A percentile compares a stretch with the other conserved stretches of the same genome.
phyloP scores from a whole-genome alignment of 2,113 vertebrate species.

The Amia ocellicauda region DNA sequence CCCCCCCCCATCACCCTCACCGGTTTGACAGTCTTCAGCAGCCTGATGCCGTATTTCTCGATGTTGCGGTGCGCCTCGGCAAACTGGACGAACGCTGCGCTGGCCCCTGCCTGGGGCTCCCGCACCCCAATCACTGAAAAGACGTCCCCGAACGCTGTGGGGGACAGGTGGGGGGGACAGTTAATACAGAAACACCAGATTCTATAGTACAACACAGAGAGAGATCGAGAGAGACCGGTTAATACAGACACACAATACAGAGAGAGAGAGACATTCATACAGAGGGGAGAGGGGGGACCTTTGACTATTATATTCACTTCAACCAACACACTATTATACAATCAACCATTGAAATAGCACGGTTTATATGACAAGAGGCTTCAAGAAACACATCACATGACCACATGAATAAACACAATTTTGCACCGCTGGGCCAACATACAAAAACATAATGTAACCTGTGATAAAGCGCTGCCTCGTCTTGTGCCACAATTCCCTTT shows the following conservation, averaged over 20 bases:
- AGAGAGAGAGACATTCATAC: background rate
- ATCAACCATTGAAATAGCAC: too few relatives aligned
- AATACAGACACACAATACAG: background rate
- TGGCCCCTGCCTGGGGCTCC: conserved; percentile 90
- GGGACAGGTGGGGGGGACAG: conserved; percentile 23
- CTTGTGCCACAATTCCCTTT: too few relatives aligned
- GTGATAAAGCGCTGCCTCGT: too few relatives aligned
- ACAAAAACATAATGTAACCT: too few relatives aligned
- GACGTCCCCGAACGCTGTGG: conserved; percentile 89
- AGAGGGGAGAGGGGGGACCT: background rate
- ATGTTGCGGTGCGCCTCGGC: conserved; percentile 95
- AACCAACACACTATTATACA: too few relatives aligned
- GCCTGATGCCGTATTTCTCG: conserved; percentile 93
- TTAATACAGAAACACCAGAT: too few relatives aligned
- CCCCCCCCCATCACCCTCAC: conserved; percentile 54
- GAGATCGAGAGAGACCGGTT: conserved; percentile 10
- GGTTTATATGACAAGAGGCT: too few relatives aligned
- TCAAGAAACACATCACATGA: too few relatives aligned
- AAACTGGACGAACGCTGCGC: conserved; percentile 97
- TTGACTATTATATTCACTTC: too few relatives aligned
- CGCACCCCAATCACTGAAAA: conserved; percentile 96
- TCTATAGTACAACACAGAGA: too few relatives aligned
- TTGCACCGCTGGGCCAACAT: too few relatives aligned
- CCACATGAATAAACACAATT: too few relatives aligned
- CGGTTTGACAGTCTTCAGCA: conserved; percentile 95